A percentile compares a stretch with the other conserved stretches of the same genome.
Conservation (phyloP, 2,888 invertebrate species). For the Poecilus cupreus region DNA sequence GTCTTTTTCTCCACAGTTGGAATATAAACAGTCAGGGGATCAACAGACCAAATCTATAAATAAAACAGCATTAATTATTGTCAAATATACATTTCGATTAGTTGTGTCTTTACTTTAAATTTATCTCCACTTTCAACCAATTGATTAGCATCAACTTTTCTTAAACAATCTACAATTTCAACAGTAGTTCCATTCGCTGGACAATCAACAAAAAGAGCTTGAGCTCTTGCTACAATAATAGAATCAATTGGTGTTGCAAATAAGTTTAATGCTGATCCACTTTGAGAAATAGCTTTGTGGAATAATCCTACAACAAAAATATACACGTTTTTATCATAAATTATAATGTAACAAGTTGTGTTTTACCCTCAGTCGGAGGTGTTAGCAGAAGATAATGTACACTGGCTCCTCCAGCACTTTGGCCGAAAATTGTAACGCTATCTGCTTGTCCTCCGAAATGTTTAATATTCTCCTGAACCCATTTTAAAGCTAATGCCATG, state of each 20-base stretch:
- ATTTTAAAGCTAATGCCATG: constrained; percentile 72
- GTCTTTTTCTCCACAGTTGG: constrained; percentile 72
- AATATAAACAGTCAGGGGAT: constrained; percentile 73
- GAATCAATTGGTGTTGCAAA: constrained; percentile 68
- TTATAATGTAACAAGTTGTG: background rate
- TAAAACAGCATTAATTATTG: background rate
- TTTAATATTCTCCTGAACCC: constrained; percentile 72
- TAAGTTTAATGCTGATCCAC: constrained; percentile 72
- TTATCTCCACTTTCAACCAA: constrained; percentile 71
- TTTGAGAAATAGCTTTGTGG: constrained; percentile 72
- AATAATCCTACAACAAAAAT: constrained; percentile 69
- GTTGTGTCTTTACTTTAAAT: constrained; percentile 70
- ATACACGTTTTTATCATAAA: background rate
- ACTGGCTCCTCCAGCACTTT: constrained; percentile 73
- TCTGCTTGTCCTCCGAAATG: constrained; percentile 72
- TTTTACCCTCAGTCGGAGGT: constrained; percentile 69
- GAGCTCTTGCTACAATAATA: constrained; percentile 67
- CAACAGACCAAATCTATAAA: constrained; percentile 72
- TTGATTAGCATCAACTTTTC: constrained; percentile 69
- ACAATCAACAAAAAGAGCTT: constrained; percentile 72
- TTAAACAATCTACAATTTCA: constrained; percentile 71
- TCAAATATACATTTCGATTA: background rate
- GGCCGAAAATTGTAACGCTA: constrained; percentile 73
- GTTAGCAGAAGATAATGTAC: constrained; percentile 74
- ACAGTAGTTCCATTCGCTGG: constrained; percentile 66